Conservation (phyloP, 2,113 vertebrate genomes). For the Melanerpes formicivorus region DNA sequence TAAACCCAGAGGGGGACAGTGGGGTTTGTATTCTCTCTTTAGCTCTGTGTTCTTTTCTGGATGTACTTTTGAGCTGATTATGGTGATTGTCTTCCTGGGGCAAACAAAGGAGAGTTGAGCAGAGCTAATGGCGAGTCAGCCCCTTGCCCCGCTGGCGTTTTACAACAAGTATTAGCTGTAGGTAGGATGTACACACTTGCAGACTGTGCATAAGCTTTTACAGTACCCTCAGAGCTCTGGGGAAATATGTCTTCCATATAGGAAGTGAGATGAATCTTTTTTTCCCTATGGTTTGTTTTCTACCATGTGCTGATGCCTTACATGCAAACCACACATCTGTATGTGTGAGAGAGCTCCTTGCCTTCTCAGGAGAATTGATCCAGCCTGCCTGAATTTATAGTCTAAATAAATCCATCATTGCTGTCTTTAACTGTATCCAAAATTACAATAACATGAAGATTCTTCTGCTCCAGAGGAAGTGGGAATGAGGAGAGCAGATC, state of each 20-base stretch:
- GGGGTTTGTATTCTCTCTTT: constrained; percentile 18
- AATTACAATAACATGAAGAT: background rate
- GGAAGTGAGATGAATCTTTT: constrained; percentile 62
- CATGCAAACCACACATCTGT: constrained; percentile 52
- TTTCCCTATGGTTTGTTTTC: constrained; percentile 46
- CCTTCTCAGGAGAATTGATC: constrained; percentile 44
- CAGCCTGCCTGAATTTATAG: constrained; percentile 37
- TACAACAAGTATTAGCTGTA: constrained; percentile 76
- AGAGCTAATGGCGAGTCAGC: background rate
- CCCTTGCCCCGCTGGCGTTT: constrained; percentile 49
- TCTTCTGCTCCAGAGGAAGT: constrained; percentile 12
- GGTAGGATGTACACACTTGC: constrained; percentile 75
- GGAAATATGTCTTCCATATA: constrained; percentile 61
- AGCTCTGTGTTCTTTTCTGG: constrained; percentile 43
- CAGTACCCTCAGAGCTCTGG: constrained; percentile 64
- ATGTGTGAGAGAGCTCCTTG: constrained; percentile 27
- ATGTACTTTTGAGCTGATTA: constrained; percentile 2
- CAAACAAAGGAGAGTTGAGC: constrained; percentile 19
- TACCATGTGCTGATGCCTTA: constrained; percentile 46
- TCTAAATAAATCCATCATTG: constrained; percentile 15
- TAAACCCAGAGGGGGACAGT: background rate
- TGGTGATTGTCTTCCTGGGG: background rate
- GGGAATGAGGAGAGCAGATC: background rate
- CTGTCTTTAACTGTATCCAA: background rate
- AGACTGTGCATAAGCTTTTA: constrained; percentile 78